Evolutionary conservation across 1,140 invertebrate genomes (phyloP).

Genomic region (Cherax quadricarinatus): DNA sequence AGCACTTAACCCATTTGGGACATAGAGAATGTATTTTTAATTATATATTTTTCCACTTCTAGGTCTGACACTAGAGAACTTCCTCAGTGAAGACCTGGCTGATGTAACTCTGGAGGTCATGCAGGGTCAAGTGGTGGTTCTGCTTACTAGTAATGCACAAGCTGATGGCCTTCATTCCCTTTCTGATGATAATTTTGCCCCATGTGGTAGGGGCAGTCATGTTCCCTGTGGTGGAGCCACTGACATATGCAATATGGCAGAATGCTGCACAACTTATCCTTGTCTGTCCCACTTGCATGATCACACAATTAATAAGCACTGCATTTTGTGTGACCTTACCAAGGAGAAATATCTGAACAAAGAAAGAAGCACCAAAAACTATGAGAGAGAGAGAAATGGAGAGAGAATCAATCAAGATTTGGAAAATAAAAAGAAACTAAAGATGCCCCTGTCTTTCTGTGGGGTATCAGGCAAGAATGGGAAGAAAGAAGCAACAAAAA

Average conservation of each 20-base stretch:
- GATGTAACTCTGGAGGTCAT: constrained; percentile 40
- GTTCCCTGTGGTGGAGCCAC: too few relatives aligned
- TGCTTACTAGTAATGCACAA: background rate
- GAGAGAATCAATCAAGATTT: too few relatives aligned
- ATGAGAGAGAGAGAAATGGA: background rate
- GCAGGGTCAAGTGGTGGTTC: constrained; percentile 26
- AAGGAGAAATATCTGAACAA: background rate
- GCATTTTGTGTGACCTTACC: too few relatives aligned
- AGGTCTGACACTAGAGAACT: constrained; percentile 44
- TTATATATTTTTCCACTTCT: background rate
- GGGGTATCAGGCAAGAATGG: background rate
- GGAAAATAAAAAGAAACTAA: background rate
- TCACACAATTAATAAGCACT: too few relatives aligned
- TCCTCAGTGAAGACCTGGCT: constrained; percentile 22
- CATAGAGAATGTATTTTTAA: too few relatives aligned
- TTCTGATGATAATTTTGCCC: too few relatives aligned
- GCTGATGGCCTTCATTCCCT: background rate
- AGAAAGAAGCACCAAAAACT: background rate
- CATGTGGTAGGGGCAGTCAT: too few relatives aligned
- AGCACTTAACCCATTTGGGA: too few relatives aligned
- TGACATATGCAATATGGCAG: too few relatives aligned
- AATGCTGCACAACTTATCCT: too few relatives aligned
- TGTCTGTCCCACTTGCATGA: too few relatives aligned
- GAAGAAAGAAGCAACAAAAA: background rate
- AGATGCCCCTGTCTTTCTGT: background rate